phyloP scores from a whole-genome alignment of 2,113 vertebrate species.

The Lynx canadensis region DNA sequence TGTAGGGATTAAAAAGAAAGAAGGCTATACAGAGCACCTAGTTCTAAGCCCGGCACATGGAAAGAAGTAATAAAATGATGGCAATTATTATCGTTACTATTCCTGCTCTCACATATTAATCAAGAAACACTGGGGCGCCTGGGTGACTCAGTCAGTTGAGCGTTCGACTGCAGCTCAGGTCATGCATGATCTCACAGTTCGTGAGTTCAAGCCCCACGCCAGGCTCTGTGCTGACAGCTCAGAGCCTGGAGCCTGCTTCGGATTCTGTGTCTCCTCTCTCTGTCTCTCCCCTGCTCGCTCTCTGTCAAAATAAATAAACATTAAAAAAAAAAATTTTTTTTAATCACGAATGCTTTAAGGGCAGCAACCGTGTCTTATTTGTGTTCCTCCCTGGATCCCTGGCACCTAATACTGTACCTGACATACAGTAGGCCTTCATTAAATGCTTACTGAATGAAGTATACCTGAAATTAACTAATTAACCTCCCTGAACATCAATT shows the following conservation, averaged over 20 bases:
- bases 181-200: too few relatives aligned
- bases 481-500: neutral
- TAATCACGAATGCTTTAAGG: neutral
- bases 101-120: neutral
- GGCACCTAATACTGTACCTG: neutral
- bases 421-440: neutral
- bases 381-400: neutral
- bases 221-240: too few relatives aligned
- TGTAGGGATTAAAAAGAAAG: neutral
- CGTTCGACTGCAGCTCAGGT: too few relatives aligned
- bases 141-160: too few relatives aligned
- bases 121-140: neutral
- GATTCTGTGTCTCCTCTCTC: too few relatives aligned
- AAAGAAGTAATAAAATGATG: neutral
- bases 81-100: neutral
- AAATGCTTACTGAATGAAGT: neutral
- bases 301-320: too few relatives aligned
- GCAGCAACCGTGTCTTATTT: neutral
- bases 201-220: too few relatives aligned
- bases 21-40: neutral
- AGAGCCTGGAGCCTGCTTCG: too few relatives aligned
- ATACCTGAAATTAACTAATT: neutral
- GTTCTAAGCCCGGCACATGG: neutral
- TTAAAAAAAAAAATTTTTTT: too few relatives aligned
- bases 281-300: too few relatives aligned